Evolutionary conservation across 2,888 invertebrate genomes (phyloP).

Genomic region (Beris morrisii): DNA sequence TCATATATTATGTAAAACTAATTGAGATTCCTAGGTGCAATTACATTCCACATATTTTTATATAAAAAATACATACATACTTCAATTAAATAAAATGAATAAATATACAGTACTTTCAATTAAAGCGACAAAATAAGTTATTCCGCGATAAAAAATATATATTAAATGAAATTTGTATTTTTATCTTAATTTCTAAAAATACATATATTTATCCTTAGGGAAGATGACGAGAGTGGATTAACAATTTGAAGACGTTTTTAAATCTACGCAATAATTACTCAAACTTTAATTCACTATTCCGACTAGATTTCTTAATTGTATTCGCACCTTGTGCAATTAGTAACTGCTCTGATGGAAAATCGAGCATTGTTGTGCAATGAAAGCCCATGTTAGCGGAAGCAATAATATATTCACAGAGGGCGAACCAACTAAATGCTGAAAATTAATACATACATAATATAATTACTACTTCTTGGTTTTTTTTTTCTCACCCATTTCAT

Average conservation of each 20-base stretch:
- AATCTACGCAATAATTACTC: conserved; percentile 5
- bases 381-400: conserved; percentile 92
- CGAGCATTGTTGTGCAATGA: conserved; percentile 83
- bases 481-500: conserved; percentile 75
- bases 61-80: too few species aligned
- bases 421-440: conserved; percentile 93
- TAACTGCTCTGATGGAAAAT: conserved; percentile 81
- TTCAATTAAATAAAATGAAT: too few species aligned
- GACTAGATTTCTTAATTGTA: conserved; percentile 47
- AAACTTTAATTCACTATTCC: conserved; percentile 8
- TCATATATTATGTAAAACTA: too few species aligned
- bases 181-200: conserved; percentile 18
- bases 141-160: too few species aligned
- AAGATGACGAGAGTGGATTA: conserved; percentile 17
- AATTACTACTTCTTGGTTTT: neutral
- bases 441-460: conserved; percentile 42
- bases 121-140: too few species aligned
- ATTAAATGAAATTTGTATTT: conserved; percentile 4
- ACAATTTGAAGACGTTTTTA: conserved; percentile 10
- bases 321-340: conserved; percentile 67
- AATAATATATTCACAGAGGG: conserved; percentile 88
- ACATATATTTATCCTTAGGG: conserved; percentile 7
- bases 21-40: too few species aligned
- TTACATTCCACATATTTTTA: too few species aligned
- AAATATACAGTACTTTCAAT: too few species aligned